phyloP scores from a whole-genome alignment of 2,888 invertebrate species.

The Diarsia dahlii region DNA sequence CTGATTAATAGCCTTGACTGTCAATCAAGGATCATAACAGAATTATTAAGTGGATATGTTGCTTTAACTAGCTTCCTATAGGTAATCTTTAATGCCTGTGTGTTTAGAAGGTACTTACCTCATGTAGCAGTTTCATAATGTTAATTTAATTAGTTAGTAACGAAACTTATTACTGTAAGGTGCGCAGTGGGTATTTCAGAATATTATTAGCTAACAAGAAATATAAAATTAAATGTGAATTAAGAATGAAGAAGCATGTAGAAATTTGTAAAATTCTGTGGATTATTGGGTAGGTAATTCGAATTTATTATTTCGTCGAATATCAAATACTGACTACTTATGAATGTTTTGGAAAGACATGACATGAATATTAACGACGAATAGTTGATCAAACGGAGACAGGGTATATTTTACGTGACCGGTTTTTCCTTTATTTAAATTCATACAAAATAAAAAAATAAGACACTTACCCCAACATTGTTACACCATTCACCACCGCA shows the following conservation, averaged over 20 bases:
- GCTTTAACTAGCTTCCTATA: not conserved
- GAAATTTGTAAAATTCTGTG: not conserved
- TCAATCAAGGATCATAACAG: conserved; percentile 12
- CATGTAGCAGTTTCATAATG: not conserved
- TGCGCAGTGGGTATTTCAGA: not conserved
- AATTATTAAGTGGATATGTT: conserved; percentile 5
- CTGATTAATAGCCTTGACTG: conserved; percentile 38
- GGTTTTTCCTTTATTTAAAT: conserved; percentile 35
- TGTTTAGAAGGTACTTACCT: not conserved
- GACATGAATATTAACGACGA: not conserved
- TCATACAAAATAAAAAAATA: conserved; percentile 45
- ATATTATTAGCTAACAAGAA: not conserved
- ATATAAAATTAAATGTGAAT: too few relatives aligned
- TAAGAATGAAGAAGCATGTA: too few relatives aligned
- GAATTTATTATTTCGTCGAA: not conserved
- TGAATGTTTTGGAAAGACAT: not conserved
- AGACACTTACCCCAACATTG: conserved; percentile 72
- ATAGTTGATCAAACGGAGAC: not conserved
- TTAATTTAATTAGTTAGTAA: not conserved
- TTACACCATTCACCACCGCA: conserved; percentile 83
- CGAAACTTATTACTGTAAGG: not conserved
- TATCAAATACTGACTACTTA: not conserved
- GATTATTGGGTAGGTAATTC: not conserved
- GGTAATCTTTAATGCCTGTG: not conserved
- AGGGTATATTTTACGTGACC: not conserved